Conservation (phyloP, 2,113 vertebrate species). For the Nanorana parkeri region DNA sequence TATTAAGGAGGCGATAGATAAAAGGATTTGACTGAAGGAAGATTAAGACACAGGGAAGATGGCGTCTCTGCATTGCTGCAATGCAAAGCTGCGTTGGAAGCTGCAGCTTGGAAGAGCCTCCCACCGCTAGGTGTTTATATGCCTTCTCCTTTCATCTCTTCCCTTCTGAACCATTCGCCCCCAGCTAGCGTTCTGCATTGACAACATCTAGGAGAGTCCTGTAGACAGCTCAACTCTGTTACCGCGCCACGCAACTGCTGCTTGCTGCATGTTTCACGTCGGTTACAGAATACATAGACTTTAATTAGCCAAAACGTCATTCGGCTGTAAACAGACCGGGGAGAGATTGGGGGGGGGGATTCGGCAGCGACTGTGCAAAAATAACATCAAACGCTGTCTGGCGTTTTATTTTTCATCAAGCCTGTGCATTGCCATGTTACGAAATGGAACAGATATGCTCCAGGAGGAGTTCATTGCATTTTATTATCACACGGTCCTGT, state of each 20-base stretch:
- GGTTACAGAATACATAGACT: neutral
- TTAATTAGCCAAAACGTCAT: constrained; percentile 20
- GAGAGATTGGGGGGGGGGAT: too few species aligned
- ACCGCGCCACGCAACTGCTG: neutral
- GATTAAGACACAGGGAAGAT: constrained; percentile 84
- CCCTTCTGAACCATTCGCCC: constrained; percentile 52
- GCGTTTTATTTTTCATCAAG: too few species aligned
- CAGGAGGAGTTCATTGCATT: too few species aligned
- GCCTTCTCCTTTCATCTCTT: constrained; percentile 60
- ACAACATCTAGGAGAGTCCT: neutral
- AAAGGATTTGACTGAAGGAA: constrained; percentile 67
- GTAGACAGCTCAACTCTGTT: neutral
- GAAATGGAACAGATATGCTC: too few species aligned
- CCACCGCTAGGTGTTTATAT: constrained; percentile 70
- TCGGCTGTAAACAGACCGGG: neutral
- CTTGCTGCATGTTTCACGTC: neutral
- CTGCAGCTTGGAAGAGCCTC: constrained; percentile 69
- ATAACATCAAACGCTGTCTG: neutral
- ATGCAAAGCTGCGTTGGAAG: constrained; percentile 67
- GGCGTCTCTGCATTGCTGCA: constrained; percentile 95
- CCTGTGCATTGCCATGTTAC: too few species aligned
- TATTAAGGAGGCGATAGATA: constrained; percentile 60
- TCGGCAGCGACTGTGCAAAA: neutral
- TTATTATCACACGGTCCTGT: too few species aligned
- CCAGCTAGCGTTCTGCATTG: neutral